Conservation (phyloP, 2,113 vertebrate species). For the human region GRCh38 chr19:58039001-58039500, state of each 20-base stretch:
- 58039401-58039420: neutral
- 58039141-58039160: neutral
- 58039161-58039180: neutral
- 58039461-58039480: neutral
- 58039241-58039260: neutral
- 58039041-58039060: neutral
- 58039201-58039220: neutral
- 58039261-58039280: neutral
- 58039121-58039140: fast-evolving
- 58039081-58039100: neutral
- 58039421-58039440: neutral
- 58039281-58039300: neutral
- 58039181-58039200: neutral
- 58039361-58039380: neutral
- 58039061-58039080: neutral
- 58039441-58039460: neutral
- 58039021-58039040: neutral
- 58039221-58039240: neutral
- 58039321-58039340: neutral
- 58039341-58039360: neutral
- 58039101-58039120: neutral
- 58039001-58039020: neutral
- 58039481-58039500: neutral
- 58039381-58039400: neutral
- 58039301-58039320: neutral